Evolutionary conservation across 37 sponge, comb jelly and placozoan genomes (phyloP).

Genomic region (Trichoplax adhaerens): DNA sequence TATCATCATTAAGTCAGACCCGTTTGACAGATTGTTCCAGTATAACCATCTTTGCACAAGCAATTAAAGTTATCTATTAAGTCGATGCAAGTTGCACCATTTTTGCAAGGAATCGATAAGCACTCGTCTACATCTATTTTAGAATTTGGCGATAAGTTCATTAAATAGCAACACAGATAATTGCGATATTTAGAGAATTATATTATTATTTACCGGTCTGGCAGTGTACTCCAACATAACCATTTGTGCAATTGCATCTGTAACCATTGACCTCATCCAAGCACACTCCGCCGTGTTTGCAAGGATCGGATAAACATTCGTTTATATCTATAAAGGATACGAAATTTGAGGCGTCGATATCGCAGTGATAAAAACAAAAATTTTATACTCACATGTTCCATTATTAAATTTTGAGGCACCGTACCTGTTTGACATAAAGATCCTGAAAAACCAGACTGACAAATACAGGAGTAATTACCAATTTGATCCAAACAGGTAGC

Average conservation of each 20-base stretch:
- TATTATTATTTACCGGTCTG: background rate
- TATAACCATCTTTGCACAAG: constrained; percentile 21
- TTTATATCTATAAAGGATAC: constrained; percentile 32
- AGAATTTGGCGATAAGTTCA: too few relatives aligned
- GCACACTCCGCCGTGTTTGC: constrained; percentile 28
- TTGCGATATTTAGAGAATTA: too few relatives aligned
- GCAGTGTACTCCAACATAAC: constrained; percentile 28
- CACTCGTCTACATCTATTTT: constrained; percentile 20
- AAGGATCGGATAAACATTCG: constrained; percentile 27
- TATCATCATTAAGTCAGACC: background rate
- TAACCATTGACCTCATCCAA: constrained; percentile 5
- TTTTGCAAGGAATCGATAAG: constrained; percentile 19
- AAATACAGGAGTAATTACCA: too few relatives aligned
- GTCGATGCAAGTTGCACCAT: constrained; percentile 22
- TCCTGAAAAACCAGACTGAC: too few relatives aligned
- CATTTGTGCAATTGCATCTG: constrained; percentile 18
- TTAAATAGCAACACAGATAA: too few relatives aligned
- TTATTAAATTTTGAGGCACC: too few relatives aligned
- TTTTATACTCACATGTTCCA: background rate
- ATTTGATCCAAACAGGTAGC: too few relatives aligned
- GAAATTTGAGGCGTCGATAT: background rate
- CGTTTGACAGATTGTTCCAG: constrained; percentile 19
- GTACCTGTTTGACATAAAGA: too few relatives aligned
- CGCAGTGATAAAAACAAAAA: constrained; percentile 6
- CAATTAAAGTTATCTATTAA: constrained; percentile 16